Base-by-base conservation (phyloP, 2,888 invertebrate species). In the Drosophila nigricruria region DNA sequence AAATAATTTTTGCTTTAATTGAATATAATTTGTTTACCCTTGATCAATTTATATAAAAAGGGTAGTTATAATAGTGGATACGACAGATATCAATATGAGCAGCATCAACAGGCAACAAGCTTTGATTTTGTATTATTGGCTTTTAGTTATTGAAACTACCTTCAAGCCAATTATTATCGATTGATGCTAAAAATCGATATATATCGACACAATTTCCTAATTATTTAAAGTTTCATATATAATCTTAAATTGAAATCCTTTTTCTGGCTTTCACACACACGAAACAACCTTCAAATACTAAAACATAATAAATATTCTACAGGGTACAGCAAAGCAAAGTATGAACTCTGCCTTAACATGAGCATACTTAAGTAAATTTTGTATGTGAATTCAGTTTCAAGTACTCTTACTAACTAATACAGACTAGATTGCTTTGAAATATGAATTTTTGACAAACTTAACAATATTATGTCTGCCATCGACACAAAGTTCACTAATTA, bases 371-470 rank as follows among this genome's bases (percentile, higher is more conserved):
- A 30, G 18, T 18, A 5, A 34, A 23, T 2, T 52, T 23, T 5
- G 20, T 16, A 52, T 23, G 34, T 16, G 14, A 32, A 32, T 34
- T 20, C 16, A 23, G 1, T 16, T 23, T 14, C 23, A 9, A 34
- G 50, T 16, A 23, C 34, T 27, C 12, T 23, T 25, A n/a, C 36
- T 52, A 25, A 23, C 23, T 36, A 36, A 18, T 3, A 12, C 10
- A 18, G 10, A 3, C 16, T 42, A 5, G 16, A 23, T 56, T 42
- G 36, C 58, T 47, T 47, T 36, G 36, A 25, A 47, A 38, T 47
- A 47, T 47, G 36, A 14, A 58, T 47, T 47, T 58, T 58, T 38
- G 36, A 47, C 27, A 47, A 58, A 36, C n/a, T 0, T 38, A 53
- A 53, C n/a, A 12, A 38, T 47, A 58, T 47, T 47, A 14, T 36